phyloP scores from a whole-genome alignment of 2,888 invertebrate genomes.

The Eubasilissa splendida region DNA sequence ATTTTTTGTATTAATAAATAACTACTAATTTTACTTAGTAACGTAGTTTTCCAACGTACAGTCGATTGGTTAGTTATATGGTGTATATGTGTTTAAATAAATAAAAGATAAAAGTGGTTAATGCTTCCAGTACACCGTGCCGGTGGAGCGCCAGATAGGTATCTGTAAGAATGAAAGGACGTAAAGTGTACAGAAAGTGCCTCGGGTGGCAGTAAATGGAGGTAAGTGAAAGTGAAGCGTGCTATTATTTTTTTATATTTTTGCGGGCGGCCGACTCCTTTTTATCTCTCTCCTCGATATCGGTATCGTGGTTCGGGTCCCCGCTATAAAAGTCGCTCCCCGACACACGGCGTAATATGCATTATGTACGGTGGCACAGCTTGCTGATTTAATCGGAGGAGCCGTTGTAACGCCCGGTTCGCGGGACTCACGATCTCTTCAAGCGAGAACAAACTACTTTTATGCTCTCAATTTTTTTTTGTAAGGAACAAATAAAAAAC shows the following conservation, averaged over 20 bases:
- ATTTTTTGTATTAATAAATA: too few relatives aligned
- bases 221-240: constrained; percentile 47
- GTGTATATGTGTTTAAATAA: too few relatives aligned
- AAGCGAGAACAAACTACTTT: background rate
- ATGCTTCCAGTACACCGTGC: background rate
- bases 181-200: constrained; percentile 41
- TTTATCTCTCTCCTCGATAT: constrained; percentile 27
- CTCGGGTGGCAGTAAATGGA: constrained; percentile 40
- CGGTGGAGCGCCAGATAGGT: background rate
- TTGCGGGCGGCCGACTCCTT: constrained; percentile 30
- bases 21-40: too few relatives aligned
- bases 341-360: background rate
- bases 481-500: too few relatives aligned
- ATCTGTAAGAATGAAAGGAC: constrained; percentile 39
- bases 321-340: constrained; percentile 11
- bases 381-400: constrained; percentile 18
- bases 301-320: constrained; percentile 7
- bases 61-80: too few relatives aligned
- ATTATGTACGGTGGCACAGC: constrained; percentile 15
- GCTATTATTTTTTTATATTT: constrained; percentile 48
- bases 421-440: constrained; percentile 12
- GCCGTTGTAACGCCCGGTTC: constrained; percentile 6
- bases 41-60: too few relatives aligned
- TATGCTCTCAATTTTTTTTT: constrained; percentile 7
- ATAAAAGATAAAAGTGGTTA: too few relatives aligned